A percentile compares a stretch with the other conserved stretches of the same genome.
Conservation (phyloP, 2,888 invertebrate genomes). For the Latrodectus elegans region DNA sequence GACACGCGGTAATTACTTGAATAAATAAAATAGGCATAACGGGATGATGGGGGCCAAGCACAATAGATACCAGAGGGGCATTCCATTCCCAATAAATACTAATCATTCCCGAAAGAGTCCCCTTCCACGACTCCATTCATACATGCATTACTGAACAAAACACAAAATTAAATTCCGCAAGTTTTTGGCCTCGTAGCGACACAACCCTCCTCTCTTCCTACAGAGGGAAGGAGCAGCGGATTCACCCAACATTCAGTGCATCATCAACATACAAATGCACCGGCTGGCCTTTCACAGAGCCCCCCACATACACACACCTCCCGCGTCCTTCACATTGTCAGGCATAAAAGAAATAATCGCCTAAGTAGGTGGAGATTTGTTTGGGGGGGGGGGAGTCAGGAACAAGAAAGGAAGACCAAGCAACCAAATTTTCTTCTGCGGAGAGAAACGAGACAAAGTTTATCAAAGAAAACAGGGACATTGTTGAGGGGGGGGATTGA, state of each 20-base stretch:
- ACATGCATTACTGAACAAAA: background rate
- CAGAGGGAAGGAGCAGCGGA: background rate
- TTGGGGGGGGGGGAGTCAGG: no score
- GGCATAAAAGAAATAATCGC: conserved; percentile 35
- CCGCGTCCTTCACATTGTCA: conserved; percentile 11
- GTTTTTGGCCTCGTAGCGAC: background rate
- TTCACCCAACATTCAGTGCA: background rate
- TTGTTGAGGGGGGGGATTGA: conserved; percentile 20
- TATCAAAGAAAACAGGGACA: conserved; percentile 25
- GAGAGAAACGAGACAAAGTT: background rate
- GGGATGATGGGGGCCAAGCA: no score
- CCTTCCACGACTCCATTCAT: background rate
- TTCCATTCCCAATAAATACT: background rate
- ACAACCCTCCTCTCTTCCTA: background rate
- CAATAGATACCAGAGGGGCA: background rate
- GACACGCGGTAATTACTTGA: no score
- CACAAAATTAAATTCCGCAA: background rate
- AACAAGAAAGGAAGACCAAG: no score
- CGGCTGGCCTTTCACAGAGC: background rate
- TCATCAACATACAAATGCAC: conserved; percentile 2
- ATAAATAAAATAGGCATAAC: no score
- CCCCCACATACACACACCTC: background rate
- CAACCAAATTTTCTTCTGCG: background rate
- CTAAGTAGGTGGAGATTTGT: background rate
- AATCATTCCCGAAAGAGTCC: background rate